A percentile compares a stretch with the other conserved stretches of the same genome.
Evolutionary conservation across 2,797 vertebrate genomes (phyloP).

Genomic region (Poeciliopsis paucimaculata): DNA sequence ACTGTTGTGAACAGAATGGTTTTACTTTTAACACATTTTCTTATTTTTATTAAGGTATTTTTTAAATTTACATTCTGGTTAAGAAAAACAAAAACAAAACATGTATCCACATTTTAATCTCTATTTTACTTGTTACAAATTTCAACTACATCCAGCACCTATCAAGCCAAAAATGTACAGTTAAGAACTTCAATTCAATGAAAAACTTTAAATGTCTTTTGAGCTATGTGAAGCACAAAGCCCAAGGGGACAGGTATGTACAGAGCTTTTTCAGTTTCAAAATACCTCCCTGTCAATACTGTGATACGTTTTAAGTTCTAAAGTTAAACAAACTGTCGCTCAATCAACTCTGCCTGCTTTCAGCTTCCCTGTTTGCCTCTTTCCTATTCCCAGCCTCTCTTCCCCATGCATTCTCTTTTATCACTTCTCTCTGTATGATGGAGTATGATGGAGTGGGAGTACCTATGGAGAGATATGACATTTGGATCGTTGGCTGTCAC

Average conservation of each 20-base stretch:
- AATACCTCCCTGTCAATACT: background rate
- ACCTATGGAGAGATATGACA: conserved; percentile 66
- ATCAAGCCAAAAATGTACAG: background rate
- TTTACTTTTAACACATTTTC: background rate
- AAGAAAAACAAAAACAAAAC: background rate
- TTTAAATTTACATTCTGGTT: background rate
- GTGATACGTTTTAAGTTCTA: conserved; percentile 5
- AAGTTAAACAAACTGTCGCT: conserved; percentile 33
- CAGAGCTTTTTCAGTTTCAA: background rate
- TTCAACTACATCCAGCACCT: background rate
- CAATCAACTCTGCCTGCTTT: conserved; percentile 5
- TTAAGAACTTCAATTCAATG: background rate
- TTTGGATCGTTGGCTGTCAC: conserved; percentile 75
- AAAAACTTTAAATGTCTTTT: background rate
- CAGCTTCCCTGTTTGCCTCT: conserved; percentile 15
- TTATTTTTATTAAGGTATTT: background rate
- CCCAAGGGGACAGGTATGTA: background rate
- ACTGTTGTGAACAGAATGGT: background rate
- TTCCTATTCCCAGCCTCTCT: conserved; percentile 2
- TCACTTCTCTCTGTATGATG: conserved; percentile 30
- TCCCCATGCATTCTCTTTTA: conserved; percentile 15
- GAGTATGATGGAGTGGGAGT: conserved; percentile 68
- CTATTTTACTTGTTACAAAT: background rate
- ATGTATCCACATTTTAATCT: too few relatives aligned
- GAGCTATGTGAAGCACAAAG: background rate